Evolutionary conservation across 2,888 invertebrate genomes (phyloP).

Genomic region (Apamea epomidion): DNA sequence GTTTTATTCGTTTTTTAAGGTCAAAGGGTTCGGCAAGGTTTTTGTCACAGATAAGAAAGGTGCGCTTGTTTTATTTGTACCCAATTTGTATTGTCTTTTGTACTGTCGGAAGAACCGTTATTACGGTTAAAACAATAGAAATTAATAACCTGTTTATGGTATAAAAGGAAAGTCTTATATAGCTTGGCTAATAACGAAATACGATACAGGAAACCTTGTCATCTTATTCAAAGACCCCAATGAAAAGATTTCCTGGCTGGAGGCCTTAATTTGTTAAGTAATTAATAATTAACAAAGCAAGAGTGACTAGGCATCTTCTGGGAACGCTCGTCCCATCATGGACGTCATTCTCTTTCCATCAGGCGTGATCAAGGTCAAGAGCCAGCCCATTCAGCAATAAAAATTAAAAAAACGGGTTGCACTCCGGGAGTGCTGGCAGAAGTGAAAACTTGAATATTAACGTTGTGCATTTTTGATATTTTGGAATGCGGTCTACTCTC

Average conservation of each 20-base stretch:
- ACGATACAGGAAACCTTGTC: not conserved
- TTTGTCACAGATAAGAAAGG: not conserved
- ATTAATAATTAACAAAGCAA: not conserved
- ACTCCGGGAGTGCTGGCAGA: too few species aligned
- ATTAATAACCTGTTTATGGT: too few species aligned
- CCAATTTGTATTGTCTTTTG: conserved; percentile 1
- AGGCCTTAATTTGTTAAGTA: not conserved
- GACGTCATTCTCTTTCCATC: not conserved
- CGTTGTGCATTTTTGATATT: too few species aligned
- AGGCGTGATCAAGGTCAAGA: not conserved
- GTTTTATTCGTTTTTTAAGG: conserved; percentile 35
- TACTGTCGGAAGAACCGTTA: not conserved
- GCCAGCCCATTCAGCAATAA: not conserved
- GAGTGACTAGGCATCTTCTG: not conserved
- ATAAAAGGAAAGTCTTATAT: too few species aligned
- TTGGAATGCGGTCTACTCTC: too few species aligned
- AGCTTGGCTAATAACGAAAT: not conserved
- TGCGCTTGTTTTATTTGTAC: conserved; percentile 12
- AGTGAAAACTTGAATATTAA: too few species aligned
- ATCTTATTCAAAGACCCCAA: not conserved
- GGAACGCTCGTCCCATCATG: not conserved
- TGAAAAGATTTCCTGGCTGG: not conserved
- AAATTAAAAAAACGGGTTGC: not conserved
- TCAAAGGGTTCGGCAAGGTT: not conserved
- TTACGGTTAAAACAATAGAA: too few species aligned